Evolutionary conservation across 2,888 invertebrate species (phyloP).

Genomic region (Drosophila pseudotakahashii): DNA sequence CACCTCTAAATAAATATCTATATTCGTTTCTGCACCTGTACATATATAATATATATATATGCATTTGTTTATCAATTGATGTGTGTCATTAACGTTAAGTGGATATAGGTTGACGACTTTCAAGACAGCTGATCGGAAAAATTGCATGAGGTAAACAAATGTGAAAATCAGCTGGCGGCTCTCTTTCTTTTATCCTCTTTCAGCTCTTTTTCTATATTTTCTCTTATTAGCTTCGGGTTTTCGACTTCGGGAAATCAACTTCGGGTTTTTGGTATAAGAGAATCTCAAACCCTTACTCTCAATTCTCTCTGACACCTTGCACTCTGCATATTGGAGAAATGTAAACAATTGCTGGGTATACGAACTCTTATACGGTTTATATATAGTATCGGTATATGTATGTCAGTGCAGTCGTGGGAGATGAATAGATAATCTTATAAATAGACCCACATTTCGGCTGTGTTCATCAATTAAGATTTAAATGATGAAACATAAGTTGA

Average conservation of each 20-base stretch:
- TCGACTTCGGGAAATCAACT: not conserved
- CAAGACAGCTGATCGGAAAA: conserved; percentile 39
- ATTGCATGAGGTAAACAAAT: conserved; percentile 45
- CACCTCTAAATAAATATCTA: conserved; percentile 22
- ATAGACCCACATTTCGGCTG: conserved; percentile 56
- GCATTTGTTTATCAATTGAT: conserved; percentile 35
- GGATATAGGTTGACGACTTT: conserved; percentile 24
- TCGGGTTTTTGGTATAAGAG: conserved; percentile 63
- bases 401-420: conserved; percentile 68
- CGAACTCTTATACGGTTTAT: conserved; percentile 54
- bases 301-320: conserved; percentile 31
- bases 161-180: conserved; percentile 45
- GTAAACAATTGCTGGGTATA: conserved; percentile 57
- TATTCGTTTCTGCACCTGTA: conserved; percentile 14
- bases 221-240: conserved; percentile 35
- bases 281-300: not conserved
- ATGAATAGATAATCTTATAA: conserved; percentile 56
- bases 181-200: conserved; percentile 1
- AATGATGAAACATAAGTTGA: conserved; percentile 68
- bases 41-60: conserved; percentile 24
- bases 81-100: conserved; percentile 48
- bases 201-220: not conserved
- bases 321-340: conserved; percentile 27
- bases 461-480: conserved; percentile 63
- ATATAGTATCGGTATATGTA: conserved; percentile 41